Conservation (phyloP, 2,113 vertebrate species). For the Semnornis frantzii region DNA sequence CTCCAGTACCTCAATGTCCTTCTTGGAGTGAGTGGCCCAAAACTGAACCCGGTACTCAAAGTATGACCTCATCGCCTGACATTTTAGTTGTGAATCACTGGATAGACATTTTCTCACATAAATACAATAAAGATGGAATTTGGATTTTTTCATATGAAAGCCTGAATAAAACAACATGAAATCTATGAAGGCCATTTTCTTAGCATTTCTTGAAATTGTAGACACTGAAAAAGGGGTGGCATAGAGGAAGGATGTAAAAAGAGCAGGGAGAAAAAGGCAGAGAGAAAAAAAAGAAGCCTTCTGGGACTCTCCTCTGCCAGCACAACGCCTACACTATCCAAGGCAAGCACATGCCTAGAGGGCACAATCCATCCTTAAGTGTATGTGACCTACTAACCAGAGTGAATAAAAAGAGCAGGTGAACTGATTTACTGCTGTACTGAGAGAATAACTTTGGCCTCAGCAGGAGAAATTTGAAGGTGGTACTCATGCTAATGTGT, state of each 20-base stretch:
- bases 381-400: conserved; percentile 40
- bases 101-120: neutral
- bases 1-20: too few species aligned
- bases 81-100: neutral
- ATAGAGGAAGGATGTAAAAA: neutral
- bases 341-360: neutral
- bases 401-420: neutral
- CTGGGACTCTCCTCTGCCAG: neutral
- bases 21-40: too few species aligned
- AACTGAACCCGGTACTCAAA: too few species aligned
- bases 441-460: conserved; percentile 6
- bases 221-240: neutral
- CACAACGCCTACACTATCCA: neutral
- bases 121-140: neutral
- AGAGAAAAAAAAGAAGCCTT: neutral
- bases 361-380: conserved; percentile 20
- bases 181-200: neutral
- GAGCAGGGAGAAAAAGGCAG: neutral
- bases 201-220: neutral
- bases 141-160: neutral
- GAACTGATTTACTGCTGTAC: conserved; percentile 26
- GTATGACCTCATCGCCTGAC: neutral
- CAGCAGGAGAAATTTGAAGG: neutral
- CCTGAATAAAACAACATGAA: neutral
- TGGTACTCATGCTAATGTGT: neutral